phyloP scores from a whole-genome alignment of 2,888 invertebrate species.

The Adela reaumurella region DNA sequence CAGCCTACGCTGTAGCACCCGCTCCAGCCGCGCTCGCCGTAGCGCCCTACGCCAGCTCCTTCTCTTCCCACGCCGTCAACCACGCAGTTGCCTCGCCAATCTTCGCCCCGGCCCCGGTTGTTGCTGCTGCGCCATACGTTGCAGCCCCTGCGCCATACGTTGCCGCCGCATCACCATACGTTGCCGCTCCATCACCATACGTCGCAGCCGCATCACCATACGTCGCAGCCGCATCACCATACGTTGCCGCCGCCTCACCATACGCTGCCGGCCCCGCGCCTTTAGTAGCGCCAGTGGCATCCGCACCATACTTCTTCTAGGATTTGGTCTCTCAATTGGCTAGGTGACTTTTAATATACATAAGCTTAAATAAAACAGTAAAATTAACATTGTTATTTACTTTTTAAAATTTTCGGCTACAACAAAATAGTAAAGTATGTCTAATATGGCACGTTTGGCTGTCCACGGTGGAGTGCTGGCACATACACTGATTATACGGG shows the following conservation, averaged over 20 bases:
- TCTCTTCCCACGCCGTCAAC: slow-evolving; percentile 71
- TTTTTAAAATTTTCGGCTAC: too few species aligned
- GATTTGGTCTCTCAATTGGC: slow-evolving; percentile 34
- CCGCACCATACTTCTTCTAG: slow-evolving; percentile 37
- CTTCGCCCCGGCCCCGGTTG: slow-evolving; percentile 27
- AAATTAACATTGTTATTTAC: too few species aligned
- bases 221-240: slow-evolving; percentile 5
- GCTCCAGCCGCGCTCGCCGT: slow-evolving; percentile 61
- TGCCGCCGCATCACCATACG: slow-evolving; percentile 4
- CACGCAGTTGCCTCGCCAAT: slow-evolving; percentile 71
- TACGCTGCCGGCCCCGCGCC: slow-evolving; percentile 17
- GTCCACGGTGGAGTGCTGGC: too few species aligned
- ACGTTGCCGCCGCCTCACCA: slow-evolving; percentile 16
- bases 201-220: slow-evolving; percentile 16
- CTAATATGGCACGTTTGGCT: too few species aligned
- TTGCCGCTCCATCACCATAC: slow-evolving; percentile 19
- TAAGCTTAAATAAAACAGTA: too few species aligned
- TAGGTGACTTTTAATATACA: too few species aligned
- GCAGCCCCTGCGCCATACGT: slow-evolving; percentile 25
- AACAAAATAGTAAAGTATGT: too few species aligned
- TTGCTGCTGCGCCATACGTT: slow-evolving; percentile 21
- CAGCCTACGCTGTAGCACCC: slow-evolving; percentile 53
- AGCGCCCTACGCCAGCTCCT: slow-evolving; percentile 72
- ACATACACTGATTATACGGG: too few species aligned
- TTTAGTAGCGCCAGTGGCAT: slow-evolving; percentile 20